A percentile compares a stretch with the other conserved stretches of the same genome.
These are phyloP conservation scores for Cynopterus brachyotis DNA, from an alignment of 2,113 vertebrate species.

Conservation along the genomic window DNA sequence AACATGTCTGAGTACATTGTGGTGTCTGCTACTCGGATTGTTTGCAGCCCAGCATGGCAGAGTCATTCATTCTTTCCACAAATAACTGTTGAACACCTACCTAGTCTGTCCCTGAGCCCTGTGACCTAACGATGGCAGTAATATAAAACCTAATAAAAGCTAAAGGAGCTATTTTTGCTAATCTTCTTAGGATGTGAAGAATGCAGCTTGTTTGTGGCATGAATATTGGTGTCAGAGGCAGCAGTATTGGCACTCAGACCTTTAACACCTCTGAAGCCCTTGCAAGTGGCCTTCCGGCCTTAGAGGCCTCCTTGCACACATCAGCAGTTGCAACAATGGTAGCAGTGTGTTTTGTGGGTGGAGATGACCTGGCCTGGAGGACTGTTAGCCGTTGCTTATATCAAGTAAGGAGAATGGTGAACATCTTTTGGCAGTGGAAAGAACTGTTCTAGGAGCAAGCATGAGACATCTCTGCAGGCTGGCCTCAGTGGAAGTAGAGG, in stretches of 20 bases:
- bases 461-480: not conserved
- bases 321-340: not conserved
- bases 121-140: not conserved
- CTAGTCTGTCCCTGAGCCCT: not conserved
- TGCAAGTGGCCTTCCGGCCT: not conserved
- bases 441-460: not conserved
- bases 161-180: not conserved
- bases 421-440: not conserved
- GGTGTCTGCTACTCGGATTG: not conserved
- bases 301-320: not conserved
- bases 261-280: not conserved
- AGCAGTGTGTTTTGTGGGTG: not conserved
- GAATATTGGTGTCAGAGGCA: not conserved
- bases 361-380: not conserved
- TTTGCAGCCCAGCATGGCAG: not conserved
- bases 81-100: not conserved
- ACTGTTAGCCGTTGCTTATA: not conserved
- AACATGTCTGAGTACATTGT: not conserved
- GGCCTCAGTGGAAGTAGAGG: not conserved
- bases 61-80: slow-evolving; percentile 31
- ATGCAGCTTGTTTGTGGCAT: not conserved
- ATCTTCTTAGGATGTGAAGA: not conserved
- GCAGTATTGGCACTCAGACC: not conserved
- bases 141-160: not conserved
- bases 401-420: not conserved